Base-by-base conservation (phyloP, 2,797 vertebrate species). In the Ceyx erithaca region DNA sequence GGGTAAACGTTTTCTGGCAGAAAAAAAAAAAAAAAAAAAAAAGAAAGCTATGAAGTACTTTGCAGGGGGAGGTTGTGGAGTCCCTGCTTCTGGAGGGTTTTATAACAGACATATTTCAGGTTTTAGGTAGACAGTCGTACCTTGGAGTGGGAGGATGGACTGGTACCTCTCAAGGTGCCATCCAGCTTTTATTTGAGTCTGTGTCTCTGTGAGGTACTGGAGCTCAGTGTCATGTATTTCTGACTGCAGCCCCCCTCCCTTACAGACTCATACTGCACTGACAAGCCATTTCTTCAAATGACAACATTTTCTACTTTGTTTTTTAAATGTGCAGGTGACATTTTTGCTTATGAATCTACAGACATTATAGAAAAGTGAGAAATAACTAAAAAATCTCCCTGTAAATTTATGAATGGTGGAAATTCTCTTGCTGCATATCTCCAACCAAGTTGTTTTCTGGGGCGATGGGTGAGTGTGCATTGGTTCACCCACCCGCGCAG, bases 391-490 rank as follows among this genome's bases (percentile, higher is more conserved):
- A 30, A 75, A 26, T 17, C 6, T 75, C 20, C 28, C 21, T 78
- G 0, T 87, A 25, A 41, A 41, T n/a, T 68, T 85, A 22, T 3
- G 52, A 77, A 87, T 63, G 26, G 25, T 77, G 58, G 35, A 26
- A 68, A 33, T 26, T 80, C 31, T 58, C n/a, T n/a, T 70, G 16
- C 61, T 80, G 57, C 4, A 3, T 49, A 33, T 71, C 41, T 92
- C 48, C 26, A 52, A 33, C 31, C 51, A 33, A 66, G 46, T 14
- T 28, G 19, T 26, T 71, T 75, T 57, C 0, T 7, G 5, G 54
- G 46, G 58, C 0, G 0, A 13, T 35, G 66, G 22, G n/a, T 1
- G 3, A 0, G 0, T 45, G 41, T 49, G 31, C 40, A 31, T 84
- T 0, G 0, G 59, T 37, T 87, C 46, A 35, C 41, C 23, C 41